Percentiles rank a stretch among this genome's conserved stretches.
These are phyloP conservation scores for Hydropotes inermis DNA, from an alignment of 2,113 vertebrate species.

Conservation along the genomic window DNA sequence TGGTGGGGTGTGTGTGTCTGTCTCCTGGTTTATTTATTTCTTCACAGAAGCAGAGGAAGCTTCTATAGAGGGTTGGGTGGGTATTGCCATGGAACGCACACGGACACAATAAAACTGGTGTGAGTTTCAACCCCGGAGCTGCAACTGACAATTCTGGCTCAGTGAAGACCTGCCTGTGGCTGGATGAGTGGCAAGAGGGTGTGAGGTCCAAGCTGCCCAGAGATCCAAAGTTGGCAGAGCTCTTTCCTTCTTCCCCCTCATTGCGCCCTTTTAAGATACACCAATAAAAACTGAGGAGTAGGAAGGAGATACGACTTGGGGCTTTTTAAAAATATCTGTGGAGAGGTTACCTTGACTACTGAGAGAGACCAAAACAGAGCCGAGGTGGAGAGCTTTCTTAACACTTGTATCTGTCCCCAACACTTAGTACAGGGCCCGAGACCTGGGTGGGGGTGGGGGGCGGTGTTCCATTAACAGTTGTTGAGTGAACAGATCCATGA, in stretches of 20 bases:
- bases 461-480: background rate
- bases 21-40: background rate
- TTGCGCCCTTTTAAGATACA: background rate
- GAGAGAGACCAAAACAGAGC: background rate
- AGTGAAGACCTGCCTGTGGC: constrained; percentile 44
- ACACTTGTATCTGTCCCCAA: background rate
- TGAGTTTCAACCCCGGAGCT: constrained; percentile 9
- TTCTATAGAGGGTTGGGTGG: background rate
- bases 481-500: background rate
- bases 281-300: background rate
- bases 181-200: constrained; percentile 39
- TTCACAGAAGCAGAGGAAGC: constrained; percentile 31
- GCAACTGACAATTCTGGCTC: constrained; percentile 47
- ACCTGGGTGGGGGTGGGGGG: background rate
- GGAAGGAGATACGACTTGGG: background rate
- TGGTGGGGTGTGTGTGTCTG: constrained; percentile 3
- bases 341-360: background rate
- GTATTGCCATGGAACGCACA: constrained; percentile 12
- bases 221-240: background rate
- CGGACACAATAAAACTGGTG: constrained; percentile 7
- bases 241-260: background rate
- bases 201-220: constrained; percentile 36
- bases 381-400: background rate
- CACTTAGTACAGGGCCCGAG: background rate
- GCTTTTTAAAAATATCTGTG: background rate